Evolutionary conservation across 2,797 vertebrate genomes (phyloP), one percentile per base, ranked within the genome.

Genomic region (Muraenolepis orangiensis): DNA sequence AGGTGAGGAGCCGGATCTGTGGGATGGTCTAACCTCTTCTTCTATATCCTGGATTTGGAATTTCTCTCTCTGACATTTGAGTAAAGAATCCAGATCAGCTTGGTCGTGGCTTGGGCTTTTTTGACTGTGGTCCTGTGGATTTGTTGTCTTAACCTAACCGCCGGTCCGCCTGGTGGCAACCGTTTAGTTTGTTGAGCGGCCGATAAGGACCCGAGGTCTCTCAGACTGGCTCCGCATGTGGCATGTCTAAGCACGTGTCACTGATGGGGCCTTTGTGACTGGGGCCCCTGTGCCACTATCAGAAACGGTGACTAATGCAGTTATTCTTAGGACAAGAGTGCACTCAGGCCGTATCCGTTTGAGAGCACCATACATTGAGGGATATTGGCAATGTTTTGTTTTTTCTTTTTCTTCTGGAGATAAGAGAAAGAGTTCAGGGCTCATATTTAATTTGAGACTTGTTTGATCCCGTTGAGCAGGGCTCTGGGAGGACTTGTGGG

Each of bases 1-100:
- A 97, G 98, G 98, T 99, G 87, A 91, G 90, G 29, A n/a, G 32
- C 13, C 40, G 61, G 57, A 64, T 16, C 2, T 8, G 6, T 57
- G 51, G 51, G 11, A 57, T n/a, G 18, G 51, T 64, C 57, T 26
- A 13, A 26, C 23, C 23, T 64, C 57, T 57, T 23, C 51, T 11
- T 23, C 57, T 12, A n/a, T 11, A n/a, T 11, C 13, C 57, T 26
- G 57, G 8, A 26, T 51, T 18, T 51, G 42, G 42, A 51, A 20
- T 14, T 57, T n/a, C 16, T 8, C 16, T 8, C 51, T 8, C n/a
- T 2, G 20, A 57, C n/a, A 10, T 23, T 61, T 64, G 4, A 57
- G 57, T 64, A 2, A 26, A 64, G 57, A 26, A 11, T 12, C 57
- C 57, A 12, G 8, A 64, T 26, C n/a, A 13, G 57, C 57, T 23